Evolutionary conservation across 23 tunicate genomes (phyloP).

Genomic region (Trididemnum clinides): DNA sequence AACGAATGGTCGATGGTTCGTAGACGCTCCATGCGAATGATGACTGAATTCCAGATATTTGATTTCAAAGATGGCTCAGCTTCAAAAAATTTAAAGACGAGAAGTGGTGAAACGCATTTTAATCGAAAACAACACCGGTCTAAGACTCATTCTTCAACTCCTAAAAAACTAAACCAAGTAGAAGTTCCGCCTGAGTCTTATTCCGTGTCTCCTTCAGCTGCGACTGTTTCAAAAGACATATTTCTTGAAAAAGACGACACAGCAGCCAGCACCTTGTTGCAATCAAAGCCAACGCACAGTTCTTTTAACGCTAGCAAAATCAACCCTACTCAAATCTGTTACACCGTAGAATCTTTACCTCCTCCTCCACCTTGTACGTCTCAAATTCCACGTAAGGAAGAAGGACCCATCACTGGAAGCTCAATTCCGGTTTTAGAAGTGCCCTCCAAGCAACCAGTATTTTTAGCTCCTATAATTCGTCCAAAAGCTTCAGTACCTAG

Average conservation of each 20-base stretch:
- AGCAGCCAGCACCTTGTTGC: no score
- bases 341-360: slow-evolving; percentile 17
- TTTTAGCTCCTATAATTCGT: slow-evolving; percentile 11
- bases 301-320: background rate
- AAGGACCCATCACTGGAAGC: background rate
- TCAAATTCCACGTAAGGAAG: slow-evolving; percentile 30
- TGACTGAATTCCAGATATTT: slow-evolving; percentile 75
- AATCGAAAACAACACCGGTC: background rate
- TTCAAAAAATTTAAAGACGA: background rate
- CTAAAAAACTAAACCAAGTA: background rate
- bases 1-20: slow-evolving; percentile 59
- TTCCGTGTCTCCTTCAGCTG: slow-evolving; percentile 32
- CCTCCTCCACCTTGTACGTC: slow-evolving; percentile 47
- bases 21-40: slow-evolving; percentile 76
- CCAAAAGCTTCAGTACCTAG: slow-evolving; percentile 32
- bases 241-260: background rate
- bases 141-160: background rate
- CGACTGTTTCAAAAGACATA: slow-evolving; percentile 9
- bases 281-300: background rate
- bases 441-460: background rate
- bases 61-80: slow-evolving; percentile 42
- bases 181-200: background rate
- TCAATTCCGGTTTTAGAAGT: background rate
- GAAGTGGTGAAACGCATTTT: background rate
- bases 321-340: background rate